Base-by-base conservation (phyloP, 1,140 invertebrate genomes). In the Trichonephila clavipes region DNA sequence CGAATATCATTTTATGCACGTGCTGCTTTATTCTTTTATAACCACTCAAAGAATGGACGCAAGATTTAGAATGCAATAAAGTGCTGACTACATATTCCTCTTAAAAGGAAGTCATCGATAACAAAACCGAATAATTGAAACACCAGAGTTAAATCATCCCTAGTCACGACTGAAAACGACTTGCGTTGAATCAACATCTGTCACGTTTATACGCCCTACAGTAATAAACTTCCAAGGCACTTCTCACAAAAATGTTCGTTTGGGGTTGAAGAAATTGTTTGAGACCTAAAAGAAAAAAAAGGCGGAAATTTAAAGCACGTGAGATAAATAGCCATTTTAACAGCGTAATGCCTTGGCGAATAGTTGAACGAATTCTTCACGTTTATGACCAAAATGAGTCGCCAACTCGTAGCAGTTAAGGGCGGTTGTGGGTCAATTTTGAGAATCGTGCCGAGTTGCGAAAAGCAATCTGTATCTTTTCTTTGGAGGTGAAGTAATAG, bases 311-410 rank as follows among this genome's bases (percentile, higher is more conserved):
- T 64, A 21, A 19, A 21, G n/a, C 62, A 21, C n/a, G 1, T n/a
- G 62, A 64, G 62, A 64, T 64, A 64, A 64, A 64, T 64, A 64
- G 62, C 62, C 62, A 64, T 21, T 64, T 64, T 64, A 64, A 64
- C 6, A 21, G n/a, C 19, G n/a, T 19, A 64, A 7, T 64, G 18
- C 62, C 18, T 7, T 64, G 18, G 62, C 1, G n/a, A 64, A 64
- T 64, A n/a, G 62, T 21, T 64, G n/a, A 64, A n/a, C 7, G 62
- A 21, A 64, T n/a, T 18, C n/a, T 64, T 64, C 62, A 5, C n/a
- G n/a, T 64, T 64, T 64, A 64, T 7, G 62, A 64, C 19, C 62
- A 21, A 64, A 64, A 64, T 64, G 62, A 14, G 62, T 64, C 62
- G 10, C 1, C 5, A 21, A 64, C 18, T 64, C 18, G n/a, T 64